Percentiles rank a stretch among this genome's conserved stretches.
phyloP scores from a whole-genome alignment of 2,797 vertebrate species.

The Aulostomus chinensis region DNA sequence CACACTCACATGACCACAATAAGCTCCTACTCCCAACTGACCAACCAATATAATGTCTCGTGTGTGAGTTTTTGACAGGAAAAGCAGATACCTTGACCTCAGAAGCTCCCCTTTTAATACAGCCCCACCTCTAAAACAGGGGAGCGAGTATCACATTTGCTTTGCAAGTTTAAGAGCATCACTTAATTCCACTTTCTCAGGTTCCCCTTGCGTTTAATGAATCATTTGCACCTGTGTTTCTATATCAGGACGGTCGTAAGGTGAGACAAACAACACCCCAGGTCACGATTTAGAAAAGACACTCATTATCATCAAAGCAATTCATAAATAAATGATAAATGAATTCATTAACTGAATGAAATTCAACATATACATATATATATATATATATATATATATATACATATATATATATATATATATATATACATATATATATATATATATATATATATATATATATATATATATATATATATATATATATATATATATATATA shows the following conservation, averaged over 20 bases:
- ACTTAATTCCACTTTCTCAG: slow-evolving; percentile 80
- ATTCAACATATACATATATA: no score
- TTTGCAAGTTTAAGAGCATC: slow-evolving; percentile 70
- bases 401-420: no score
- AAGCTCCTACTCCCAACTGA: slow-evolving; percentile 2
- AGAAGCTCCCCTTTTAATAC: slow-evolving; percentile 46
- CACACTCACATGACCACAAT: no score
- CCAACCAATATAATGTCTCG: slow-evolving; percentile 24
- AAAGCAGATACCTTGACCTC: slow-evolving; percentile 54
- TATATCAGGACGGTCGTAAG: slow-evolving; percentile 62
- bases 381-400: no score
- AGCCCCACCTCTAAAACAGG: slow-evolving; percentile 33
- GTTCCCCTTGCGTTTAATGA: slow-evolving; percentile 73
- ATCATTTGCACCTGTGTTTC: slow-evolving; percentile 74
- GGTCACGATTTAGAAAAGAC: slow-evolving; percentile 10
- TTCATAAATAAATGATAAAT: no score
- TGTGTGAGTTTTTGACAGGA: slow-evolving; percentile 39
- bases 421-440: no score
- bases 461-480: no score
- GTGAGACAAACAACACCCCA: slow-evolving; percentile 52
- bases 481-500: no score
- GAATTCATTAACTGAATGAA: no score
- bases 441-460: no score
- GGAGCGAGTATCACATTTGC: slow-evolving; percentile 60
- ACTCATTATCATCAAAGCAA: neutral